Evolutionary conservation across 2,113 vertebrate species (phyloP).

Genomic region (Beaufortia kweichowensis): DNA sequence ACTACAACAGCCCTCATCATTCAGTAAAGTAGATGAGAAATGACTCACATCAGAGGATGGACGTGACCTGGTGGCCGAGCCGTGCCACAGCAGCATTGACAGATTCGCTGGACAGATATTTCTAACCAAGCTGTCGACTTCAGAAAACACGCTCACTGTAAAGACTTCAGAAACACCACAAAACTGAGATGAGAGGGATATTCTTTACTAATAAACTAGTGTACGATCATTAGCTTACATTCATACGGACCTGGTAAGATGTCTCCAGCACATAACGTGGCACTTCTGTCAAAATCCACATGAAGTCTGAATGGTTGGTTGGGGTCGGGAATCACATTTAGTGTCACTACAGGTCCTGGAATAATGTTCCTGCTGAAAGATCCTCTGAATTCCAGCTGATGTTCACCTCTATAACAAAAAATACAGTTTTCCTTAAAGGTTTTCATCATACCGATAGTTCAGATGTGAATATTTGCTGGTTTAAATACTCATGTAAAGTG

Average conservation of each 20-base stretch:
- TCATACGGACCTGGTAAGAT: slow-evolving; percentile 81
- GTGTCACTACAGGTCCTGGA: slow-evolving; percentile 74
- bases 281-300: slow-evolving; percentile 76
- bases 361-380: slow-evolving; percentile 72
- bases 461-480: too few species aligned
- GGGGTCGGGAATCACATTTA: slow-evolving; percentile 85
- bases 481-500: too few species aligned
- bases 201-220: neutral
- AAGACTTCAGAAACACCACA: slow-evolving; percentile 75
- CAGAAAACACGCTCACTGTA: slow-evolving; percentile 84
- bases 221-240: neutral
- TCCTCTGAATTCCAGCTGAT: slow-evolving; percentile 76
- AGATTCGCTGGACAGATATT: slow-evolving; percentile 77
- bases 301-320: slow-evolving; percentile 79
- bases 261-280: slow-evolving; percentile 77
- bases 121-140: slow-evolving; percentile 81
- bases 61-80: slow-evolving; percentile 43
- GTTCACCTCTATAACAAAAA: slow-evolving; percentile 79
- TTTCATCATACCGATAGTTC: too few species aligned
- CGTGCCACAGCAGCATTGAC: slow-evolving; percentile 86
- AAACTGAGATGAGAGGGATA: neutral
- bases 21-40: neutral
- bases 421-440: too few species aligned
- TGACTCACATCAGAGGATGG: slow-evolving; percentile 60
- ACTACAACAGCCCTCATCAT: too few species aligned